A percentile compares a stretch with the other conserved stretches of the same genome.
phyloP scores from a whole-genome alignment of 2,797 vertebrate genomes.

The Glyptemys insculpta region DNA sequence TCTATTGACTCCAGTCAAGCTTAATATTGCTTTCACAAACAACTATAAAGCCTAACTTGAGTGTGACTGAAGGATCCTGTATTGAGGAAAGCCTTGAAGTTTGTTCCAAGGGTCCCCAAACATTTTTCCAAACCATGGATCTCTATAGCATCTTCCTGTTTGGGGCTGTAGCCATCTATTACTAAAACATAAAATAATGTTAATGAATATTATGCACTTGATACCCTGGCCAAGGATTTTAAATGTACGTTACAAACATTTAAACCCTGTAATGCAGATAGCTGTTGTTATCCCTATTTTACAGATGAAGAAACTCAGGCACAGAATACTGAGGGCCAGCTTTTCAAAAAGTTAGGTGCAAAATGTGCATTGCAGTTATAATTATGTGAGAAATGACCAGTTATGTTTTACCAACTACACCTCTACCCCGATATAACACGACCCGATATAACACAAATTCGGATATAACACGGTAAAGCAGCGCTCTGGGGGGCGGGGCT shows the following conservation, averaged over 20 bases:
- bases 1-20: not conserved
- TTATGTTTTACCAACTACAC: accelerated
- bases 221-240: not conserved
- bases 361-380: not conserved
- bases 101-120: not conserved
- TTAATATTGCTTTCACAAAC: accelerated
- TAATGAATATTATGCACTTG: accelerated
- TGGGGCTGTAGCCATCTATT: not conserved
- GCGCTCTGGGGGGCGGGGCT: too few relatives aligned
- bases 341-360: not conserved
- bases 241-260: not conserved
- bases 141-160: not conserved
- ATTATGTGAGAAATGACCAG: not conserved
- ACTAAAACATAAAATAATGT: not conserved
- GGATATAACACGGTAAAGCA: too few relatives aligned
- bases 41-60: accelerated
- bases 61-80: not conserved
- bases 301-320: not conserved
- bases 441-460: too few relatives aligned
- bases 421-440: too few relatives aligned
- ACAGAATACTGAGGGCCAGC: not conserved
- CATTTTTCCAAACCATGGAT: not conserved
- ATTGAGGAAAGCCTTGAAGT: not conserved
- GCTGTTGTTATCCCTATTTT: not conserved
- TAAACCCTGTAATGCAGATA: not conserved